Evolutionary conservation across 2,113 vertebrate genomes (phyloP), one percentile per base, ranked within the genome.

Genomic region (Butastur rufipennis): DNA sequence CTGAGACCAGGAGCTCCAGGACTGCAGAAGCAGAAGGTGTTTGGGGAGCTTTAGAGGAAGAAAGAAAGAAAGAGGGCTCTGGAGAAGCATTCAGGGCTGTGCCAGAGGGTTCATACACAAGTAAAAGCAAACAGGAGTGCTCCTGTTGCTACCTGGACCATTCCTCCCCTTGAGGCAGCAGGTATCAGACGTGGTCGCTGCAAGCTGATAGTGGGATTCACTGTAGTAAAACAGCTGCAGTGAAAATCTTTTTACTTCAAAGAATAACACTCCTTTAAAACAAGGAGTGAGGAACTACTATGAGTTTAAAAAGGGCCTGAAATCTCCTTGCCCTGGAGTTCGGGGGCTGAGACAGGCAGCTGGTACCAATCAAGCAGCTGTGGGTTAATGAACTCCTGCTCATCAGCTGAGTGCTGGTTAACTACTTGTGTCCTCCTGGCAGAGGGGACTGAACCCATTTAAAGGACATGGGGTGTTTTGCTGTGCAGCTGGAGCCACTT

Each of bases 41-140:
- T 4, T 26, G 40, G 17, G 17, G 13, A 80, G 34, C 29, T 67
- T 29, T 27, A 11, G 7, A 34, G 10, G 6, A 27, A 47, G 36
- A 11, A 36, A 43, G 36, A 36, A 36, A 36, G 7, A 13, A 42
- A 53, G 26, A 25, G 22, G 1, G 7, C 4, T 65, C 9, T 61
- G 63, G 34, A 42, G 81, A 14, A 10, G 1, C 0, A 2, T 5
- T 74, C 4, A 13, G 36, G 29, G 21, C 36, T n/a, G 26, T 31
- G 22, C n/a, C 3, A 6, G 20, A 56, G 58, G 31, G 34, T 16
- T 82, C 3, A 0, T 1, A 1, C 1, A 1, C 8, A 3, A 40
- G 29, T 8, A 31, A 23, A 67, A 72, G 45, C 27, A 18, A 59
- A 2, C 16, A 20, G 34, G 11, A 45, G 17, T 5, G 20, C 12